These are phyloP conservation scores for Hylaeus anthracinus DNA, from an alignment of 1,140 invertebrate species.

Conservation along the genomic window DNA sequence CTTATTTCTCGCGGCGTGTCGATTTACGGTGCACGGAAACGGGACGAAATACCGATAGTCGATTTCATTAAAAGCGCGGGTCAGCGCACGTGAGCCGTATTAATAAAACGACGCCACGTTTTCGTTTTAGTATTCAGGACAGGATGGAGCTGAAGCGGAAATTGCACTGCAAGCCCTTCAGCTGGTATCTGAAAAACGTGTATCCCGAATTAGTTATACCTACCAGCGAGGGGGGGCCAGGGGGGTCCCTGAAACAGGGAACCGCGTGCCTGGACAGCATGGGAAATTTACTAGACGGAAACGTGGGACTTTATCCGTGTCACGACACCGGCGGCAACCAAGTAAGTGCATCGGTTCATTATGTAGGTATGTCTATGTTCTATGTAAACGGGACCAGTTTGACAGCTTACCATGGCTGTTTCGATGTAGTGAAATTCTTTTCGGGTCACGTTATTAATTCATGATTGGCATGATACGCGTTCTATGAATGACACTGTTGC, in stretches of 20 bases:
- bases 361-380: not conserved
- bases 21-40: conserved; percentile 23
- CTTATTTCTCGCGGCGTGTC: not conserved
- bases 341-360: conserved; percentile 75
- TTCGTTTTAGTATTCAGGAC: conserved; percentile 89
- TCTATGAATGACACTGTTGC: too few relatives aligned
- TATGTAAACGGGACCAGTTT: not conserved
- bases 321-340: conserved; percentile 98
- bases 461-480: too few relatives aligned
- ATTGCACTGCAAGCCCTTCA: conserved; percentile 96
- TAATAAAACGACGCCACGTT: conserved; percentile 31
- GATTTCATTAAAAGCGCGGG: conserved; percentile 53
- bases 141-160: conserved; percentile 90
- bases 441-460: not conserved
- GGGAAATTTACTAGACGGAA: conserved; percentile 93
- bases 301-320: conserved; percentile 95
- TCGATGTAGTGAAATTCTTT: not conserved
- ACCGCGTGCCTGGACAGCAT: conserved; percentile 95
- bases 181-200: conserved; percentile 98
- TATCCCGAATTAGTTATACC: conserved; percentile 95
- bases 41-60: conserved; percentile 43
- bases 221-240: conserved; percentile 81
- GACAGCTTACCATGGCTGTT: not conserved
- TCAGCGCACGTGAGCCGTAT: conserved; percentile 45
- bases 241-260: conserved; percentile 88